Evolutionary conservation across 2,888 invertebrate genomes (phyloP).

Genomic region (Macrophya annulata): DNA sequence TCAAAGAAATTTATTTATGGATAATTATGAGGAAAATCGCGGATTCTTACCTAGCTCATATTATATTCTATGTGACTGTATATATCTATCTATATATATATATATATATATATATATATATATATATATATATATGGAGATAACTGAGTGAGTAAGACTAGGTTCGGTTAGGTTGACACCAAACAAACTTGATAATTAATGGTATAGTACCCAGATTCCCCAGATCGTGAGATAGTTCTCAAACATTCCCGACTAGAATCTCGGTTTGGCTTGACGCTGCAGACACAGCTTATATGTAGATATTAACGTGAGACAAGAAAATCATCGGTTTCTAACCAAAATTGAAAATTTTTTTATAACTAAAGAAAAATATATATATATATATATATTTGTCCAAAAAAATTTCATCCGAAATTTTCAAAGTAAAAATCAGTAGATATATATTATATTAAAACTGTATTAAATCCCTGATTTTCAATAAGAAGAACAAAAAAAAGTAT

Average conservation of each 20-base stretch:
- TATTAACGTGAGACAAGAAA: constrained; percentile 7
- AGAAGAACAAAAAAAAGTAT: too few relatives aligned
- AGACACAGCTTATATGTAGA: not conserved
- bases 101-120: too few relatives aligned
- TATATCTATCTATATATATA: too few relatives aligned
- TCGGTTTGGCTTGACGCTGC: constrained; percentile 22
- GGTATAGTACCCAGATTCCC: constrained; percentile 34
- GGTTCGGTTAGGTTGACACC: constrained; percentile 44
- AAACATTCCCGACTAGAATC: constrained; percentile 37
- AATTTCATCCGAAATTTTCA: too few relatives aligned
- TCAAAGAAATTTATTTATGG: too few relatives aligned
- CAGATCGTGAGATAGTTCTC: constrained; percentile 37
- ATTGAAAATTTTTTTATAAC: too few relatives aligned
- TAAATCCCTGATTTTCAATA: too few relatives aligned
- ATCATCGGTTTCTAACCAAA: not conserved
- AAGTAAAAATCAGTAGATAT: too few relatives aligned
- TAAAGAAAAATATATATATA: too few relatives aligned
- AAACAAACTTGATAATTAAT: constrained; percentile 46
- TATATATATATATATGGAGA: too few relatives aligned
- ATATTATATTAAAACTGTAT: too few relatives aligned
- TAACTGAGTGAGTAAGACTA: not conserved
- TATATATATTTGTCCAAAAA: too few relatives aligned
- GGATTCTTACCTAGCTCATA: not conserved
- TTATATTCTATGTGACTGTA: not conserved
- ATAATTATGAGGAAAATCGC: not conserved